Base-by-base conservation (phyloP, 2,888 invertebrate species). In the Mythimna pallens region DNA sequence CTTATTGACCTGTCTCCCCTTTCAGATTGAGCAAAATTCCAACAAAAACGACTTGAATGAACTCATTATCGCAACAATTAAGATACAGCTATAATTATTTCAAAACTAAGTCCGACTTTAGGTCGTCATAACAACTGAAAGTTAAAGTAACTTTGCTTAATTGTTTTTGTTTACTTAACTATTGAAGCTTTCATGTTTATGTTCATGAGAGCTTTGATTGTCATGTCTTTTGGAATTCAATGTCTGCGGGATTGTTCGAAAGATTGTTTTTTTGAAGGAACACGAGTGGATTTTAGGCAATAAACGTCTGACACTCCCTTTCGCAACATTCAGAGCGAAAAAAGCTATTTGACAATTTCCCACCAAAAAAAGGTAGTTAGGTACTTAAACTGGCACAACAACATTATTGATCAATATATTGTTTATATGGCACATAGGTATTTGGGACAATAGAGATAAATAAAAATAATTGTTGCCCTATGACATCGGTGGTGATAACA, bases 21-120 rank as follows among this genome's bases (percentile, higher is more conserved):
- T 82, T 59, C 47, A 83, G 80, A 80, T 74, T 79, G 68, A 79
- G 83, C 83, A 70, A 83, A 80, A 75, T 70, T 47, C n/a, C 20
- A 69, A 73, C 61, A 17, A 82, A 72, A 65, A 50, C 34, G 12
- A 76, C 25, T 76, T 65, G 14, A 64, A 64, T 50, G 4, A 54
- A 80, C 62, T 58, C 30, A 61, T 40, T 54, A 57, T 55, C 30
- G n/a, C n/a, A 8, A 25, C n/a, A n/a, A 43, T 17, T 55, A 47
- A 1, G 4, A 47, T 55, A 65, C 65, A 50, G 50, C 1, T 20
- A 3, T 50, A 50, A 8, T 7, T 50, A 50, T 50, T 50, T 50
- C 20, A 8, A 20, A 50, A 50, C 20, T 47, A 17, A 47, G 1
- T 17, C 20, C 17, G 6, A 20, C 17, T 17, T 47, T 47, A 20